Conservation (phyloP, 1,140 invertebrate genomes). For the Phymorhynchus buccinoides region DNA sequence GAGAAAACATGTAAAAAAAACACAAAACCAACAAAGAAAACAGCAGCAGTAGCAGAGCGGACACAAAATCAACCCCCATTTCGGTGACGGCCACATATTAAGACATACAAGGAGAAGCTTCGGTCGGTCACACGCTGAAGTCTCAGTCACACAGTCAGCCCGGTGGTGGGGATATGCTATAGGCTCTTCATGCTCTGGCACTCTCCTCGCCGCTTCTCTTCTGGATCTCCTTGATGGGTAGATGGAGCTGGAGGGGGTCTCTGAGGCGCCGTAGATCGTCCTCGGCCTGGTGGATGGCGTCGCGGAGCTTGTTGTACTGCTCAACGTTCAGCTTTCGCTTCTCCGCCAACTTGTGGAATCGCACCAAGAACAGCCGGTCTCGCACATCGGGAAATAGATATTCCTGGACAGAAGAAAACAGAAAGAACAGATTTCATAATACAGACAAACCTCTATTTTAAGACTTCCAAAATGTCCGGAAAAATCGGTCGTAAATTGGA, state of each 20-base stretch:
- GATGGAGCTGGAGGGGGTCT: constrained; percentile 85
- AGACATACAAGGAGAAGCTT: too few species aligned
- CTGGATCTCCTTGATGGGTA: constrained; percentile 73
- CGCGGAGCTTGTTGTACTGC: constrained; percentile 82
- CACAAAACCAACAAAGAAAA: too few species aligned
- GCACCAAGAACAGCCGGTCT: constrained; percentile 88
- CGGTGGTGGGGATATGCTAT: too few species aligned
- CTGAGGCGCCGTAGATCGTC: constrained; percentile 84
- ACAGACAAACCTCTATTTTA: too few species aligned
- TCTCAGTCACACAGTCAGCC: background rate
- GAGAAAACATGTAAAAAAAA: too few species aligned
- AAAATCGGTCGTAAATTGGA: too few species aligned
- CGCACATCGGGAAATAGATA: constrained; percentile 92
- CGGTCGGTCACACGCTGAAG: too few species aligned
- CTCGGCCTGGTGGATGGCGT: constrained; percentile 83
- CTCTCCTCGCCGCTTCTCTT: constrained; percentile 26
- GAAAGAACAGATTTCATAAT: too few species aligned
- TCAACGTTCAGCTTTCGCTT: constrained; percentile 88
- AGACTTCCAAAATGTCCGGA: too few species aligned
- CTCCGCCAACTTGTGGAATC: constrained; percentile 89
- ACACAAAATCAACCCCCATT: too few species aligned
- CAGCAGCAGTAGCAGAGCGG: too few species aligned
- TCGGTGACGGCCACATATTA: too few species aligned
- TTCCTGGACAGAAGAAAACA: constrained; percentile 82
- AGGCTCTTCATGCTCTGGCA: constrained; percentile 18